phyloP scores from a whole-genome alignment of 2,797 vertebrate species.

The Trachops cirrhosus region DNA sequence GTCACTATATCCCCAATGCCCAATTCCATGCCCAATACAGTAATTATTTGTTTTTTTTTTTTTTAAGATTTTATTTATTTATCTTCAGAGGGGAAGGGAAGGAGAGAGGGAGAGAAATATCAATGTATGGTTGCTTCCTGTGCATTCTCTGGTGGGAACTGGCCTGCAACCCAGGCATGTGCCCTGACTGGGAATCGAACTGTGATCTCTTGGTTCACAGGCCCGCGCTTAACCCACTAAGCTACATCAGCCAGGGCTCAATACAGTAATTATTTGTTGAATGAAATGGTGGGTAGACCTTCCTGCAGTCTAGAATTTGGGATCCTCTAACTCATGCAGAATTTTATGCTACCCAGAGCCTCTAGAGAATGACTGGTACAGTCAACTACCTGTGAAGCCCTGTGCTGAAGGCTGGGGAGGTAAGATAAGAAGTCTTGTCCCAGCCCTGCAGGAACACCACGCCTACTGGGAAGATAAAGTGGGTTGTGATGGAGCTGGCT shows the following conservation, averaged over 20 bases:
- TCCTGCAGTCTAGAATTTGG: neutral
- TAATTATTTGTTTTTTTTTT: neutral
- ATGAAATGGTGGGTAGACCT: neutral
- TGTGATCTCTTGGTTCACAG: no score
- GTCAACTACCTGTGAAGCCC: no score
- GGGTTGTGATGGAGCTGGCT: neutral
- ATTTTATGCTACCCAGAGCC: neutral
- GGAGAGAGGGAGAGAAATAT: no score
- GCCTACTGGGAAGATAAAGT: neutral
- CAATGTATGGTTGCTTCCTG: no score
- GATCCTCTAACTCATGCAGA: neutral
- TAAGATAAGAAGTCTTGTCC: neutral
- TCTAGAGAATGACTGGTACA: neutral
- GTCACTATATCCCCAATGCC: rapidly evolving
- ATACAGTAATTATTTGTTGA: neutral
- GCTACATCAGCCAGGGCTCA: no score
- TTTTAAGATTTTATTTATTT: no score
- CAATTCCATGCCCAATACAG: no score
- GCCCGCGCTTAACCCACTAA: no score
- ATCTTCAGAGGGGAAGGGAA: no score
- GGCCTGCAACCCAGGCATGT: no score
- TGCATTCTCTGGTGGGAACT: no score
- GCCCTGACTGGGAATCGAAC: no score
- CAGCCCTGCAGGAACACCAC: neutral
- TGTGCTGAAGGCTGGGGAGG: neutral